phyloP scores from a whole-genome alignment of 1,140 invertebrate species.

The Samia ricini region DNA sequence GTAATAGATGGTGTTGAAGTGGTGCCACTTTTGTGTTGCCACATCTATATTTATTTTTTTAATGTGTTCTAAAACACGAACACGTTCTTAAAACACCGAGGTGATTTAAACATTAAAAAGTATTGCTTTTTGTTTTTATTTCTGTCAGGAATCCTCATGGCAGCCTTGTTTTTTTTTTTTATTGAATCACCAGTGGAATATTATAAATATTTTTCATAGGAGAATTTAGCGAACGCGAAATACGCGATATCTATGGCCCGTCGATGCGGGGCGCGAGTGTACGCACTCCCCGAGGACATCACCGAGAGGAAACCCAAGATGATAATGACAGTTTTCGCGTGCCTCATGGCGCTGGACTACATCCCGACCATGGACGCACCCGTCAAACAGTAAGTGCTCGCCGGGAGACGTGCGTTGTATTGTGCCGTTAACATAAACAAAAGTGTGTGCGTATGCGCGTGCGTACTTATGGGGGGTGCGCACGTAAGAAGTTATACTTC shows the following conservation, averaged over 20 bases:
- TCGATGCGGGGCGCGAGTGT: slow-evolving; percentile 97
- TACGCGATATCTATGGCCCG: slow-evolving; percentile 99
- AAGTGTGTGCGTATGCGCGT: too few relatives aligned
- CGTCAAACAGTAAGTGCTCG: slow-evolving; percentile 41
- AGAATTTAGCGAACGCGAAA: slow-evolving; percentile 96
- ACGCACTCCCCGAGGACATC: slow-evolving; percentile 99
- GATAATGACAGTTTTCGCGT: slow-evolving; percentile 99
- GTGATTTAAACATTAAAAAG: too few relatives aligned
- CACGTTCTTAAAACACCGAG: too few relatives aligned
- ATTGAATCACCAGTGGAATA: not conserved
- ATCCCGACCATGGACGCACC: slow-evolving; percentile 89
- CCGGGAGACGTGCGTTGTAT: not conserved
- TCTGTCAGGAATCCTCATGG: too few relatives aligned
- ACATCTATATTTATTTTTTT: too few relatives aligned
- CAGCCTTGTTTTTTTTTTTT: too few relatives aligned
- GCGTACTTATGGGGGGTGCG: too few relatives aligned
- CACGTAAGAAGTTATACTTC: too few relatives aligned
- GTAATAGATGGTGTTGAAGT: too few relatives aligned
- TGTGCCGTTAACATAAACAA: not conserved
- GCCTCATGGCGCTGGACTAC: slow-evolving; percentile 98
- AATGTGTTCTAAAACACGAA: too few relatives aligned
- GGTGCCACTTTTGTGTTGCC: too few relatives aligned
- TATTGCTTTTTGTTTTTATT: too few relatives aligned
- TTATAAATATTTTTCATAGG: slow-evolving; percentile 78
- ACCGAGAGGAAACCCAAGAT: slow-evolving; percentile 98